Percentiles rank a stretch among this genome's conserved stretches.
These are phyloP conservation scores for Artemia sp. DNA, from an alignment of 2,888 invertebrate genomes.

Conservation along the genomic window DNA sequence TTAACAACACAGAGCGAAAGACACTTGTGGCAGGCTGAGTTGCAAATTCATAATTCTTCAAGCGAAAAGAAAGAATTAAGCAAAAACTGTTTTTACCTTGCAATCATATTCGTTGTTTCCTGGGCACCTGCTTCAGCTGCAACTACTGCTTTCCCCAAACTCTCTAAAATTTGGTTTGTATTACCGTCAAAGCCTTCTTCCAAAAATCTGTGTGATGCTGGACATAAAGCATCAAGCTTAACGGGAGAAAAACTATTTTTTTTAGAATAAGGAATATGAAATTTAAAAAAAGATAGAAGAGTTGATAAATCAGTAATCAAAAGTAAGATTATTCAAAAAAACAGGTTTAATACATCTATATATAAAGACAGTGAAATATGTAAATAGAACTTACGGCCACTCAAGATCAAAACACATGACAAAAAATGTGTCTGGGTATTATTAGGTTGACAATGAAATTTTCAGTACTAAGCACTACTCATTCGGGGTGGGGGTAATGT, in stretches of 20 bases:
- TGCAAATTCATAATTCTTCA: not conserved
- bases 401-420: no score
- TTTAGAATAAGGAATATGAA: no score
- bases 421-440: no score
- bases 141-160: conserved; percentile 24
- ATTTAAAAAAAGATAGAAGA: no score
- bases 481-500: no score
- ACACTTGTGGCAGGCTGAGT: conserved; percentile 34
- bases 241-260: conserved; percentile 15
- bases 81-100: conserved; percentile 25
- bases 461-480: no score
- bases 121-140: conserved; percentile 31
- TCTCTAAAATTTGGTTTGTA: conserved; percentile 17
- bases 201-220: conserved; percentile 33
- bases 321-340: no score
- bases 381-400: no score
- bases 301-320: no score
- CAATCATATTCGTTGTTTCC: conserved; percentile 33
- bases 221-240: conserved; percentile 42
- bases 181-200: conserved; percentile 18
- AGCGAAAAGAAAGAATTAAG: conserved; percentile 24
- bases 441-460: no score
- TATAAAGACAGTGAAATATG: no score
- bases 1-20: conserved; percentile 30
- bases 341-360: no score